Conservation (phyloP, 2,797 vertebrate genomes). For the Rhincodon typus region DNA sequence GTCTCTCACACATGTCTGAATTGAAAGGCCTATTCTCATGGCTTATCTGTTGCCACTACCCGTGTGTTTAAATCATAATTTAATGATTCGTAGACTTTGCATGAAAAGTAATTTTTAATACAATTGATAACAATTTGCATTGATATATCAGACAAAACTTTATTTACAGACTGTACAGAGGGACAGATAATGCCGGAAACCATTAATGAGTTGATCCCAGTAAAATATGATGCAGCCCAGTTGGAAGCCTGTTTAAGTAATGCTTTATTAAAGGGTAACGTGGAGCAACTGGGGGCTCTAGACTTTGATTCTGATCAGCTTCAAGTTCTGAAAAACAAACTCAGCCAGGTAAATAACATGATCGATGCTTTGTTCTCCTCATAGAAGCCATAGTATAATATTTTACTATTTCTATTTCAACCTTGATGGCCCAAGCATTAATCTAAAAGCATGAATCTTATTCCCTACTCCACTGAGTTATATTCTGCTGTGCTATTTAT, state of each 20-base stretch:
- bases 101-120: background rate
- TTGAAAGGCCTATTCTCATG: background rate
- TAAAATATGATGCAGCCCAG: background rate
- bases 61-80: background rate
- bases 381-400: background rate
- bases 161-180: conserved; percentile 1
- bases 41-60: background rate
- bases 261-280: background rate
- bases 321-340: conserved; percentile 24
- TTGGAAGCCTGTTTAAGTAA: conserved; percentile 5
- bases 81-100: background rate
- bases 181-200: background rate
- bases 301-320: conserved; percentile 23
- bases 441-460: background rate
- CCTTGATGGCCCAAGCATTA: background rate
- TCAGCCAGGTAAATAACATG: background rate
- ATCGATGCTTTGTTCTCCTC: background rate
- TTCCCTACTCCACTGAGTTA: too few relatives aligned
- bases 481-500: background rate
- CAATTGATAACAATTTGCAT: background rate
- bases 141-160: background rate
- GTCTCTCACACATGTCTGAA: background rate
- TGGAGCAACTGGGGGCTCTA: background rate
- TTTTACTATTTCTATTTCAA: background rate
- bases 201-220: conserved; percentile 7